phyloP scores from a whole-genome alignment of 2,888 invertebrate species.

The Melinopterus prodromus region DNA sequence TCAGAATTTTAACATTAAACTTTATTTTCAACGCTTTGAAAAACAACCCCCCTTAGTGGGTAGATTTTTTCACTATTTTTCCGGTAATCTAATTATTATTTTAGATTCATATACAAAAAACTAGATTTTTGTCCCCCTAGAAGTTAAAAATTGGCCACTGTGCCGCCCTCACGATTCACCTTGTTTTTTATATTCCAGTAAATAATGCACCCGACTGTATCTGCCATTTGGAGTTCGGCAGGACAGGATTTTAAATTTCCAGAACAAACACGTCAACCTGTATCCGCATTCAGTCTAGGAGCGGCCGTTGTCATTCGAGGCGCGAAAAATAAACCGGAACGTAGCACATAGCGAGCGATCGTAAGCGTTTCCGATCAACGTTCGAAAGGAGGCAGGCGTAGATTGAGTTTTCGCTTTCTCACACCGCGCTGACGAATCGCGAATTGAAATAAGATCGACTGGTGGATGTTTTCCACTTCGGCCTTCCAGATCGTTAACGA shows the following conservation, averaged over 20 bases:
- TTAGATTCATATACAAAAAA: no score
- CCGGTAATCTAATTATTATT: no score
- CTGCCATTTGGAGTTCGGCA: neutral
- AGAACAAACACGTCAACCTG: constrained; percentile 9
- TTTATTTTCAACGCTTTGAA: no score
- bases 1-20: no score
- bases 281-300: neutral
- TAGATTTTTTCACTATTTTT: no score
- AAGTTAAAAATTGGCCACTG: no score
- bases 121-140: no score
- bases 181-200: neutral
- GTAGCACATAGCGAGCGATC: neutral
- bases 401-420: constrained; percentile 10
- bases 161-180: no score
- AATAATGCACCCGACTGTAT: neutral
- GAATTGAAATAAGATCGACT: constrained; percentile 36
- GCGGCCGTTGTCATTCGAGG: neutral
- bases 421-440: neutral
- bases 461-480: constrained; percentile 31
- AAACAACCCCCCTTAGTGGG: no score
- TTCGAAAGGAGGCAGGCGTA: constrained; percentile 5
- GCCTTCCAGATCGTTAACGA: constrained; percentile 32
- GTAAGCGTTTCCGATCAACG: constrained; percentile 6
- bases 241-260: neutral
- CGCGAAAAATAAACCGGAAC: neutral